Base-by-base conservation (phyloP, 2,888 invertebrate genomes). In the Campaea margaritaria region DNA sequence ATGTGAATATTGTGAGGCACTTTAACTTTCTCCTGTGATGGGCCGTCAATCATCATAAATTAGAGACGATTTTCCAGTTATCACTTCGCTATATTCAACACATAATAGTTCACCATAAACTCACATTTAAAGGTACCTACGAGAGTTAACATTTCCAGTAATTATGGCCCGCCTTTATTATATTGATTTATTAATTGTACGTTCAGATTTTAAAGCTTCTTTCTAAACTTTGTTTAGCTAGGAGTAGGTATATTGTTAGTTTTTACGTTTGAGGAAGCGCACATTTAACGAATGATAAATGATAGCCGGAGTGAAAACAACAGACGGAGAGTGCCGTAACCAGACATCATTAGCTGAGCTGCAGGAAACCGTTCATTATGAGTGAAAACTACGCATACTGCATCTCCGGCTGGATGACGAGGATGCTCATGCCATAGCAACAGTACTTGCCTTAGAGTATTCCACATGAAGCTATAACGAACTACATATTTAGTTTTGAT, bases 21-120 rank as follows among this genome's bases (percentile, higher is more conserved):
- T 83, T 78, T 71, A 83, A 88, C 91, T 91, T 91, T 91, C 91
- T 87, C 89, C 81, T 65, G 67, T 80, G 87, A 88, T 86, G 85
- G 84, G 82, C 83, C 83, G 87, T 88, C 88, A 89, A 88, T 89
- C 88, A 87, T 83, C 80, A 82, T 82, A 85, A 83, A 82, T 83
- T 81, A 83, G 78, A 83, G 82, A 80, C 77, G 78, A 84, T 87
- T 89, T 87, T 83, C 86, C 84, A 84, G 83, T 86, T 84, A 86
- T 83, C 84, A 81, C 80, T 79, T 75, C 69, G 64, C 80, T 74
- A 75, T 71, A 76, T 76, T 72, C 73, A 68, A 67, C 53, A 54
- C 52, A 51, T 63, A 58, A 65, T 58, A 64, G 53, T 61, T 57
- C 54, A 55, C 49, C 57, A 51, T 57, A 61, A 54, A 53, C 31